Evolutionary conservation across 1,140 invertebrate genomes (phyloP), one percentile per base, ranked within the genome.

Genomic region (Caerostris darwini): DNA sequence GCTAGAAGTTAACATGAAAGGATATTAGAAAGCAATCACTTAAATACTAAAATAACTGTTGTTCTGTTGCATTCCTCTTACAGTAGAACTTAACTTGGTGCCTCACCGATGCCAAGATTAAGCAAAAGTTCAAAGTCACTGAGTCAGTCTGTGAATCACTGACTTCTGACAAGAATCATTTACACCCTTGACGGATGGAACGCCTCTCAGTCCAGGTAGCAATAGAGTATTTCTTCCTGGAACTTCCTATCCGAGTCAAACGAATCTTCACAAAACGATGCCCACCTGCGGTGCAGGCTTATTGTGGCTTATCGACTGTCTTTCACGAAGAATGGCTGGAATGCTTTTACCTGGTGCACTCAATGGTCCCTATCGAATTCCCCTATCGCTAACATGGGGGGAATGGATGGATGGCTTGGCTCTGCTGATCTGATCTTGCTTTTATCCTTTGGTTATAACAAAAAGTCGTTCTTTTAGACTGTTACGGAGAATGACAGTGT

Each of bases 401-500:
- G 34, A 34, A 34, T 34, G 34, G 34, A 34, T 34, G 34, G 34
- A 34, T 34, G 34, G 34, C 34, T 34, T 34, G 34, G 2, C 34
- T 34, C 34, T 34, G 2, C 34, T 34, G 34, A 34, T 34, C 34
- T 34, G 34, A 34, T 34, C 34, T 34, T 34, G 34, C 34, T 34
- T 34, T 34, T 34, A 34, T 34, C 34, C 50, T 8, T 81, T 81
- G 8, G 12, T 8, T 50, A 81, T n/a, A 81, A 81, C 71, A 19
- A 81, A 81, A n/a, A 81, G 71, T 19, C 71, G n/a, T 64, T 7
- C n/a, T 81, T 81, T 81, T 81, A 81, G 50, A 34, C 12, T 8
- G 10, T 50, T 19, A 10, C 3, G 50, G n/a, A 81, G 34, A 34
- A 34, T 34, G 34, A 34, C 2, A 34, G 34, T 34, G 34, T 34